Percentiles rank a stretch among this genome's conserved stretches.
phyloP scores from a whole-genome alignment of 1,140 invertebrate species.

The Myzus persicae region DNA sequence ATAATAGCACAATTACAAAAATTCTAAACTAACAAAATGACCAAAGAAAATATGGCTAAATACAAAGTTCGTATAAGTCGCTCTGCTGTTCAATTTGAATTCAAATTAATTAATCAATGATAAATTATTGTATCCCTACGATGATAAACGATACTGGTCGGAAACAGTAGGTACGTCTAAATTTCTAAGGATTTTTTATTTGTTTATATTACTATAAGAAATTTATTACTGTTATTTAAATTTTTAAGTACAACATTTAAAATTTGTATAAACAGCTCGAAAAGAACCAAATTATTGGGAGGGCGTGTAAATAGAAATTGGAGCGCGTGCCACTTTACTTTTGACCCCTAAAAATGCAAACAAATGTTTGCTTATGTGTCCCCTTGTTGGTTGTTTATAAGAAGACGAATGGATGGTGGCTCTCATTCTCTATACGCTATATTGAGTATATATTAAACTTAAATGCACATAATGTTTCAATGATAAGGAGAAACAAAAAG shows the following conservation, averaged over 20 bases:
- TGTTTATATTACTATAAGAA: too few species aligned
- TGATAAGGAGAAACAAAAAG: background rate
- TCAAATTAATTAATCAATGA: background rate
- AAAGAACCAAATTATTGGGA: background rate
- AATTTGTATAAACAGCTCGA: background rate
- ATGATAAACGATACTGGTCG: too few species aligned
- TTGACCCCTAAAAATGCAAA: too few species aligned
- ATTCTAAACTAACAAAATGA: background rate
- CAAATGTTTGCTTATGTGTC: too few species aligned
- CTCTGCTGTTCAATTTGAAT: background rate
- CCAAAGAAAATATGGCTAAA: background rate
- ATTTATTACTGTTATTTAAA: too few species aligned
- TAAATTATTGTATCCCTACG: too few species aligned
- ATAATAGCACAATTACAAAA: background rate
- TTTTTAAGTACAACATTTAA: too few species aligned
- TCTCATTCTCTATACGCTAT: background rate
- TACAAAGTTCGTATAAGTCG: background rate
- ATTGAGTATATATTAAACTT: background rate
- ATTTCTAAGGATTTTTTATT: too few species aligned
- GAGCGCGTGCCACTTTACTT: too few species aligned
- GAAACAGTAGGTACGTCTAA: too few species aligned
- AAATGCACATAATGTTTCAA: background rate
- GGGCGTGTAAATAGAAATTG: too few species aligned
- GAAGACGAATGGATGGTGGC: background rate
- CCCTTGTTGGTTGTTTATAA: too few species aligned